Base-by-base conservation (phyloP, 2,113 vertebrate species). In the Seriola quinqueradiata region DNA sequence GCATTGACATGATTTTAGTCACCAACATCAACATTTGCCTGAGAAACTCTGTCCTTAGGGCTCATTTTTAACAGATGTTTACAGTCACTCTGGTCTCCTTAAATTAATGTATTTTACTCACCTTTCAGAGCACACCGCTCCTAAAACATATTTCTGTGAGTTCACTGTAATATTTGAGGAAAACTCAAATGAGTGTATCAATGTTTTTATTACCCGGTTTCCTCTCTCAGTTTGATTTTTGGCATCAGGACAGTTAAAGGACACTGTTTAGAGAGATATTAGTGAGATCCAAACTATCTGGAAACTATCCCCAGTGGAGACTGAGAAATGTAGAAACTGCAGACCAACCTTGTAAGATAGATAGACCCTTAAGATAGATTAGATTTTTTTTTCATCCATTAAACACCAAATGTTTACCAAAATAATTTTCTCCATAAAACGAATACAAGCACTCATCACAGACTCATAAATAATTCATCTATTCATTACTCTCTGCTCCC, bases 181-280 rank as follows among this genome's bases (percentile, higher is more conserved):
- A 0, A 1, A 68, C 28, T 46, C 63, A 76, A 66, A 46, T 36
- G 28, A 68, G 16, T 68, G 38, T 58, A 42, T 58, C 61, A 77
- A 48, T 16, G 48, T 32, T 66, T 80, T 67, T 28, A 48, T 66
- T 23, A 52, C 61, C 38, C 67, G 59, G n/a, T 68, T 11, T 67
- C 36, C 74, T 52, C 32, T 74, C 38, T 25, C 34, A 32, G 12
- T 52, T 68, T 25, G 69, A 28, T 46, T 66, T 2, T n/a, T 50
- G 42, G 52, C 16, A 28, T 16, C 21, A 60, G 44, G 42, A 36
- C 57, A 67, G 70, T 40, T n/a, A 25, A n/a, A 57, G 54, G n/a
- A 57, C 21, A n/a, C 21, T 10, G 21, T 54, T 54, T n/a, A 10
- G 50, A n/a, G n/a, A 57, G 21, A 55, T 55, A 23, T 23, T 23